Evolutionary conservation across 2,888 invertebrate genomes (phyloP), one percentile per base, ranked within the genome.

Genomic region (Boloria euphrosyne): DNA sequence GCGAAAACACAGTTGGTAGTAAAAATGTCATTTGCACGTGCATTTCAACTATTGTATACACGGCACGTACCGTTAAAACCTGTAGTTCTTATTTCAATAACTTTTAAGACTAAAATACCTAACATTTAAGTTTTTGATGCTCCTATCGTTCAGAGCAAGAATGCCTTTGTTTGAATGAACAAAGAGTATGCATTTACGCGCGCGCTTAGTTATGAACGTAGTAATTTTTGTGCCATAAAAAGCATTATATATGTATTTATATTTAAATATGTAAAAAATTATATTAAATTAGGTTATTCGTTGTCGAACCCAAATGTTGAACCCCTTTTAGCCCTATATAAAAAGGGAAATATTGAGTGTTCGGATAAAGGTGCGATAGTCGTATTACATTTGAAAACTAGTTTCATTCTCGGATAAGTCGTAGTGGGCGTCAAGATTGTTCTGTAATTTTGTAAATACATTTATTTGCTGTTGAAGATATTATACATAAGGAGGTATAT

Each of bases 11-110:
- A 68, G 68, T 69, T 65, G 68, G 71, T 67, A 70, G 65, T 73
- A 72, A 81, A 76, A 80, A 81, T 74, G 79, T 81, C 78, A 81
- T 77, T 73, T 78, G 70, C 75, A 78, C 79, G 77, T 84, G 77
- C 79, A 80, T 77, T 78, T 79, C 78, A 77, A 78, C 79, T 75
- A 76, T 70, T 63, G 60, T 66, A 63, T 52, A 63, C 71, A 66
- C 60, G 57, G 49, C 60, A 49, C 46, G 50, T 27, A 57, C 51
- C 13, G 38, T 47, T 62, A 43, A 59, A 17, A 51, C 46, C 18
- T 38, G 22, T 68, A 62, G 66, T 59, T 64, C 64, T 66, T 70
- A 68, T 55, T 49, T 4, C 4, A 17, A 53, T 64, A 13, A 0
- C n/a, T 7, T 61, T 62, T 66, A 58, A 64, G 58, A 43, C 58